phyloP scores from a whole-genome alignment of 2,113 vertebrate species.

The Coturnix japonica region DNA sequence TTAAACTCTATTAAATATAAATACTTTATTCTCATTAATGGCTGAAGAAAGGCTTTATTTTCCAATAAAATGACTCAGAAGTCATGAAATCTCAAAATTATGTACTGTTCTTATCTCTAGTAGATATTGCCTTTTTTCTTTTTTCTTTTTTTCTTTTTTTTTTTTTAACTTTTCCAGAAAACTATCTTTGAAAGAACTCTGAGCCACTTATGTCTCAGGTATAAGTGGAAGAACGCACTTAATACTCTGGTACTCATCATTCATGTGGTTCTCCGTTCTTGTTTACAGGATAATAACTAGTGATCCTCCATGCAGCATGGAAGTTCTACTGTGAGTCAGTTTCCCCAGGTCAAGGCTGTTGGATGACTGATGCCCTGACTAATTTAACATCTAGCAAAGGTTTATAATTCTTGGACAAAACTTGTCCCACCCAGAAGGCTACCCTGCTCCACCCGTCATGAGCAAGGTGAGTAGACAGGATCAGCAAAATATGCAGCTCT shows the following conservation, averaged over 20 bases:
- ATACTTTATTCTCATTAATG: conserved; percentile 49
- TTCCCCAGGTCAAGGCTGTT: background rate
- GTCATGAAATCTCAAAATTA: conserved; percentile 23
- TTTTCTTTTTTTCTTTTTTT: background rate
- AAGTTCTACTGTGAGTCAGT: background rate
- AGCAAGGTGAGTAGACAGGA: background rate
- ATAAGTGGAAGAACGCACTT: background rate
- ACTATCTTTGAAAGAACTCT: background rate
- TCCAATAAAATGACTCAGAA: conserved; percentile 16
- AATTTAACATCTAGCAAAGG: background rate
- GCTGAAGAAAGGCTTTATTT: conserved; percentile 33
- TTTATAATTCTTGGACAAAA: background rate
- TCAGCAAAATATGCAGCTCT: background rate
- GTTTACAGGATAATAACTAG: background rate
- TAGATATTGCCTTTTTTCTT: background rate
- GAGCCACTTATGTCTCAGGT: background rate
- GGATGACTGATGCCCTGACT: background rate
- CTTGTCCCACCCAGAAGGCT: background rate
- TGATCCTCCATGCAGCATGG: background rate
- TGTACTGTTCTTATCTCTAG: background rate
- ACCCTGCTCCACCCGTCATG: background rate
- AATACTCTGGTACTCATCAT: background rate
- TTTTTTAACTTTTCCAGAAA: background rate
- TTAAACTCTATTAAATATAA: conserved; percentile 62
- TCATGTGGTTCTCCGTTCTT: background rate